phyloP scores from a whole-genome alignment of 2,797 vertebrate species.

The Phoeniculus purpureus region DNA sequence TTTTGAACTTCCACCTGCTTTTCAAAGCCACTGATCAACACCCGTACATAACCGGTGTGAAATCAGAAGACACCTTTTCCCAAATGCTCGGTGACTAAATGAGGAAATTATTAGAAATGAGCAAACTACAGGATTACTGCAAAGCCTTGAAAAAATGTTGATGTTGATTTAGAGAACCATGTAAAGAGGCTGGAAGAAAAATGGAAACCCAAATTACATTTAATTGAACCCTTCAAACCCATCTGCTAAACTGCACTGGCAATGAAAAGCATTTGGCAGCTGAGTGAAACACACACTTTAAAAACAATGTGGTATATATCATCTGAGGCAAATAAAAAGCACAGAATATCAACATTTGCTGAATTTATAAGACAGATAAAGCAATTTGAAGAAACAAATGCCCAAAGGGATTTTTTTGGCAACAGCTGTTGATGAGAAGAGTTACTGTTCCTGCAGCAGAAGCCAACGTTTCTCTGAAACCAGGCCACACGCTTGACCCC shows the following conservation, averaged over 20 bases:
- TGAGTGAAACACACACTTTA: conserved; percentile 52
- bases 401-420: conserved; percentile 37
- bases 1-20: neutral
- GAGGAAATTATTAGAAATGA: conserved; percentile 42
- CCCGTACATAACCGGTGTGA: neutral
- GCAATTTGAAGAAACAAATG: conserved; percentile 56
- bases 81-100: neutral
- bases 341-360: conserved; percentile 62
- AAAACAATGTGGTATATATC: conserved; percentile 48
- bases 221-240: conserved; percentile 62
- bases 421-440: conserved; percentile 59
- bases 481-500: conserved; percentile 24
- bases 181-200: conserved; percentile 36
- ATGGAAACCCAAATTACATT: conserved; percentile 53
- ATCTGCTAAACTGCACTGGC: conserved; percentile 61
- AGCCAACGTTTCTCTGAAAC: conserved; percentile 31
- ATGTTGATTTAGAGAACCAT: conserved; percentile 52
- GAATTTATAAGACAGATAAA: conserved; percentile 59
- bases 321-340: conserved; percentile 67
- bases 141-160: conserved; percentile 44
- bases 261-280: conserved; percentile 64
- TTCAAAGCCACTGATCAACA: neutral
- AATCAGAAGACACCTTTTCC: conserved; percentile 4
- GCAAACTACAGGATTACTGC: conserved; percentile 42
- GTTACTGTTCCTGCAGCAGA: conserved; percentile 39